Evolutionary conservation across 2,888 invertebrate genomes (phyloP).

Genomic region (Trypoxylon attenuatum): DNA sequence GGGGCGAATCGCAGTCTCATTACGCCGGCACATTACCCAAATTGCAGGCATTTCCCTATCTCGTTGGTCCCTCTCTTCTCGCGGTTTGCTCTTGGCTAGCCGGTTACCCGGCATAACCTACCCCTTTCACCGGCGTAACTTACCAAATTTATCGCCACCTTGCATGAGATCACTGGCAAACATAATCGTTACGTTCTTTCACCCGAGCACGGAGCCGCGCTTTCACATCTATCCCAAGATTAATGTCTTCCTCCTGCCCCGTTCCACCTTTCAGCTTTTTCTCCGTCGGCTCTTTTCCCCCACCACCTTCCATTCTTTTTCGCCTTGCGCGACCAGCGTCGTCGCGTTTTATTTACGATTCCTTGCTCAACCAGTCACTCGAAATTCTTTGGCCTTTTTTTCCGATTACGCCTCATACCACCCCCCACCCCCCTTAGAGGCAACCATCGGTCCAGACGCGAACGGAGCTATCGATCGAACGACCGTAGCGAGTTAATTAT

Average conservation of each 20-base stretch:
- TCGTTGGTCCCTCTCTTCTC: background rate
- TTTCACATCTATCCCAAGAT: conserved; percentile 39
- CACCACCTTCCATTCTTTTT: background rate
- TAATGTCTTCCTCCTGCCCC: conserved; percentile 32
- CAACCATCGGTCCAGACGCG: too few relatives aligned
- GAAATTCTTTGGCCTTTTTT: too few relatives aligned
- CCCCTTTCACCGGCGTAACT: conserved; percentile 52
- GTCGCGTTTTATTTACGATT: conserved; percentile 16
- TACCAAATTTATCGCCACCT: conserved; percentile 61
- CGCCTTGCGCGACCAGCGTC: too few relatives aligned
- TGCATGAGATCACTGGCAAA: conserved; percentile 56
- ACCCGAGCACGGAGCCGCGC: conserved; percentile 1
- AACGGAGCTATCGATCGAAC: too few relatives aligned
- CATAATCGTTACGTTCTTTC: conserved; percentile 55
- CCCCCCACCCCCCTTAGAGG: too few relatives aligned
- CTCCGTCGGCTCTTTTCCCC: background rate
- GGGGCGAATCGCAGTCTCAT: conserved; percentile 40
- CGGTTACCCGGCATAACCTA: conserved; percentile 59
- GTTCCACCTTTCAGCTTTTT: conserved; percentile 1
- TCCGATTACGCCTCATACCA: too few relatives aligned
- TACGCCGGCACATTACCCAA: conserved; percentile 55
- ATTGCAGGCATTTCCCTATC: conserved; percentile 53
- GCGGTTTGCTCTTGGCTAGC: conserved; percentile 36
- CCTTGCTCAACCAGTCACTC: conserved; percentile 12
- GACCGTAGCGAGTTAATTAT: too few relatives aligned